These are phyloP conservation scores for Ostrea denselamellosa DNA, from an alignment of 1,140 invertebrate genomes.

Conservation along the genomic window DNA sequence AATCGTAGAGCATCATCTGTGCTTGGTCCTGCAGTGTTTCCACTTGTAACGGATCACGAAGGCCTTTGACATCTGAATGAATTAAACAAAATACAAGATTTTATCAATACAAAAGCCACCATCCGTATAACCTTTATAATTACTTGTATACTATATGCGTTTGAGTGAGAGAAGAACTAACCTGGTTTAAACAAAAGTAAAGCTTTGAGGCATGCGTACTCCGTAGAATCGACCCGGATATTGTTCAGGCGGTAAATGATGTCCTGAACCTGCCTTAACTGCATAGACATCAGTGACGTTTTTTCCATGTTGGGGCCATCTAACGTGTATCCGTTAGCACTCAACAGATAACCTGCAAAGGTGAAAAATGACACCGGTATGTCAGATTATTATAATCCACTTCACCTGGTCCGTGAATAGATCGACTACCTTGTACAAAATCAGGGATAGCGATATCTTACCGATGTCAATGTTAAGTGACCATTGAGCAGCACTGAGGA, in stretches of 20 bases:
- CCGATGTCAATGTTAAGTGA: constrained; percentile 96
- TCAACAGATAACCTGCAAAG: constrained; percentile 62
- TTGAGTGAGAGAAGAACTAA: constrained; percentile 73
- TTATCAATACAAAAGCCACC: neutral
- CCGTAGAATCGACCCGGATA: constrained; percentile 92
- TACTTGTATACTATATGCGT: no score
- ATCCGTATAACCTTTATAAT: no score
- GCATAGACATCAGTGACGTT: constrained; percentile 54
- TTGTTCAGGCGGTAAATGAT: constrained; percentile 64
- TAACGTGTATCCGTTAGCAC: constrained; percentile 54
- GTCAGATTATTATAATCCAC: neutral
- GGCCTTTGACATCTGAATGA: constrained; percentile 85
- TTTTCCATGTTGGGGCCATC: constrained; percentile 58
- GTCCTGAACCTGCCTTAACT: constrained; percentile 68
- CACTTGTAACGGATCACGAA: constrained; percentile 95
- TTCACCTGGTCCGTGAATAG: neutral
- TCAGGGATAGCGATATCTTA: constrained; percentile 36
- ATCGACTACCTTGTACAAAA: neutral
- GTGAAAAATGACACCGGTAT: neutral
- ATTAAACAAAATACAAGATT: neutral
- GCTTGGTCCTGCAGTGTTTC: constrained; percentile 98
- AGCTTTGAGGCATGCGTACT: constrained; percentile 98
- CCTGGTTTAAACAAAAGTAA: constrained; percentile 96
- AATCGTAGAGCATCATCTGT: constrained; percentile 95
- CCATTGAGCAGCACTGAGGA: constrained; percentile 95